A percentile compares a stretch with the other conserved stretches of the same genome.
Evolutionary conservation across 2,888 invertebrate genomes (phyloP).

Genomic region (Slavum lentiscoides): DNA sequence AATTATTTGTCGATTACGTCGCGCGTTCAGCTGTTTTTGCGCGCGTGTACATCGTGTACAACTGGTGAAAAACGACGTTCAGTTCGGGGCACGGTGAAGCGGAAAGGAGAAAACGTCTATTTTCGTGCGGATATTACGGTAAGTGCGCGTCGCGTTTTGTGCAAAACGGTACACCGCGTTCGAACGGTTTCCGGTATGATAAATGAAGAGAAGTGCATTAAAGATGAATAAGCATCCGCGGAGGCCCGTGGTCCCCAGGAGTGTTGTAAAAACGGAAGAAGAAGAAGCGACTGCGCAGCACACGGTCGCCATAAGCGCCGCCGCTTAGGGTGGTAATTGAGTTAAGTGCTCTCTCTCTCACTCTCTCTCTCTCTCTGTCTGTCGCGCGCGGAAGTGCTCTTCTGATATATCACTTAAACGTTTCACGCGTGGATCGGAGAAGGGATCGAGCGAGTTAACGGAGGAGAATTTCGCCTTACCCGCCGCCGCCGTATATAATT

Average conservation of each 20-base stretch:
- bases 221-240: constrained; percentile 51
- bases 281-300: not conserved
- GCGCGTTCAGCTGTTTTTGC: not conserved
- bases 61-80: constrained; percentile 35
- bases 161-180: not conserved
- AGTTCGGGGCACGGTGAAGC: too few species aligned
- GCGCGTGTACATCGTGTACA: not conserved
- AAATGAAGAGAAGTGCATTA: constrained; percentile 52
- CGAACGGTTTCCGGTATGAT: constrained; percentile 47
- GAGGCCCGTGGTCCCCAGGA: constrained; percentile 34
- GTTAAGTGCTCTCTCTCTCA: constrained; percentile 44
- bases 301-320: constrained; percentile 43
- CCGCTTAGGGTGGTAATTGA: constrained; percentile 39
- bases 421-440: constrained; percentile 4
- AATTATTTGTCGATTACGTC: constrained; percentile 16
- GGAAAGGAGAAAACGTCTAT: not conserved
- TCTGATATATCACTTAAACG: constrained; percentile 49
- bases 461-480: constrained; percentile 1
- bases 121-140: constrained; percentile 35
- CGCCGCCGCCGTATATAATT: constrained; percentile 9
- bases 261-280: constrained; percentile 52
- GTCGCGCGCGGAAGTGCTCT: constrained; percentile 40
- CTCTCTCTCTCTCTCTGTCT: too few species aligned
- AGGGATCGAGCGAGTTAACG: constrained; percentile 34
- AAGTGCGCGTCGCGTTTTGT: constrained; percentile 14